Evolutionary conservation across 2,113 vertebrate species (phyloP).

Genomic region (Tauraco erythrolophus): DNA sequence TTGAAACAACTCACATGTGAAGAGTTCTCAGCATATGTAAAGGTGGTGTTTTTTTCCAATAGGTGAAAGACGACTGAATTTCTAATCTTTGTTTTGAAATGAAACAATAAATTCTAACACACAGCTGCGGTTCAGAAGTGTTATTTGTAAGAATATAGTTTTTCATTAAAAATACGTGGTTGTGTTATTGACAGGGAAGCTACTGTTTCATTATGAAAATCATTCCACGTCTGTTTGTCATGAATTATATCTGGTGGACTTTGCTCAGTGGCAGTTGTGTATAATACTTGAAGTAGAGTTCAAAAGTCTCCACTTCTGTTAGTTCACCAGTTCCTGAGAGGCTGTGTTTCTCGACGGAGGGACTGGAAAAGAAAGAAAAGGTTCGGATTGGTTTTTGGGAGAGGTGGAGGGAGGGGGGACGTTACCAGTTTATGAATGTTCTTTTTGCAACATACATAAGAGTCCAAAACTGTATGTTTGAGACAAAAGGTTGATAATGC

Average conservation of each 20-base stretch:
- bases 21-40: not conserved
- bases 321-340: not conserved
- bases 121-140: not conserved
- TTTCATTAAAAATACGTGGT: not conserved
- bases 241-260: slow-evolving; percentile 31
- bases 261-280: slow-evolving; percentile 23
- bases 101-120: slow-evolving; percentile 26
- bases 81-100: slow-evolving; percentile 12
- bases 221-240: not conserved
- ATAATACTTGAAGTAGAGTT: not conserved
- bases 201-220: slow-evolving; percentile 5
- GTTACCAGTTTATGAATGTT: not conserved
- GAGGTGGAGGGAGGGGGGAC: not conserved
- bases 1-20: not conserved
- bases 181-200: not conserved
- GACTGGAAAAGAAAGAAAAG: slow-evolving; percentile 25
- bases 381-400: not conserved
- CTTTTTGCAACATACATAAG: not conserved
- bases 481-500: not conserved
- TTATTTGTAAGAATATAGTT: not conserved
- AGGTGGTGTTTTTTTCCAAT: not conserved
- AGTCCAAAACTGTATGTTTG: not conserved
- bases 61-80: not conserved
- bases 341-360: not conserved
- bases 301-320: not conserved